Evolutionary conservation across 2,113 vertebrate genomes (phyloP).

Genomic region (Nycticryphes semicollaris): DNA sequence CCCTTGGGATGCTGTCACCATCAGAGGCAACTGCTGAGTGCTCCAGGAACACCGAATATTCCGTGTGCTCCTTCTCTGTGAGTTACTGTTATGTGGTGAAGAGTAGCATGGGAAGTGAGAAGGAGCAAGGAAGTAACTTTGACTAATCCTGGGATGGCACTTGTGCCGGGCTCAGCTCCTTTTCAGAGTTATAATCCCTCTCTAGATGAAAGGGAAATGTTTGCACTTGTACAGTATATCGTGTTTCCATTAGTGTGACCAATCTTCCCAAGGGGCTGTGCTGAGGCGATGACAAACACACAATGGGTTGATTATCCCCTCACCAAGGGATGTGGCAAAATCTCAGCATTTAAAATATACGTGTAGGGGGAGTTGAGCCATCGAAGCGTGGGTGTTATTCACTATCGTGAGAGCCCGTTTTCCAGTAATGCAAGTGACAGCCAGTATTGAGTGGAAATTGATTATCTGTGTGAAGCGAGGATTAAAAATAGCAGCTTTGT

Average conservation of each 20-base stretch:
- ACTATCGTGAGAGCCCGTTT: neutral
- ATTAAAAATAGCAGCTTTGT: slow-evolving; percentile 51
- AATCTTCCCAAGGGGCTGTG: neutral
- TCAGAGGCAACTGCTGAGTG: rapidly evolving
- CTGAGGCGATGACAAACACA: neutral
- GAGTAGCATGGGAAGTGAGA: neutral
- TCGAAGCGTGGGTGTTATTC: neutral
- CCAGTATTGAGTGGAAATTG: slow-evolving; percentile 31
- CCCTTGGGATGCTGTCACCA: neutral
- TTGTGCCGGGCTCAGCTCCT: neutral
- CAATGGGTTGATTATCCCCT: neutral
- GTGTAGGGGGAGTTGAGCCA: neutral
- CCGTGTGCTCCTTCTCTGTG: neutral
- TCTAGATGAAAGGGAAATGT: neutral
- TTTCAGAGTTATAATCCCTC: neutral
- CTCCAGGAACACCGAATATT: neutral
- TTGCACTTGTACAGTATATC: neutral
- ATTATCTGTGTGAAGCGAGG: slow-evolving; percentile 14
- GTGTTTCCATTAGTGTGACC: neutral
- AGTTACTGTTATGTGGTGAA: neutral
- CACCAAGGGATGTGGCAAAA: neutral
- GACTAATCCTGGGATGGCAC: neutral
- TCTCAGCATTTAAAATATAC: neutral
- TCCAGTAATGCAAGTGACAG: slow-evolving; percentile 7
- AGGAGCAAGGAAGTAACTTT: neutral